These are phyloP conservation scores for Heliothis virescens DNA, from an alignment of 1,140 invertebrate genomes.

Conservation along the genomic window DNA sequence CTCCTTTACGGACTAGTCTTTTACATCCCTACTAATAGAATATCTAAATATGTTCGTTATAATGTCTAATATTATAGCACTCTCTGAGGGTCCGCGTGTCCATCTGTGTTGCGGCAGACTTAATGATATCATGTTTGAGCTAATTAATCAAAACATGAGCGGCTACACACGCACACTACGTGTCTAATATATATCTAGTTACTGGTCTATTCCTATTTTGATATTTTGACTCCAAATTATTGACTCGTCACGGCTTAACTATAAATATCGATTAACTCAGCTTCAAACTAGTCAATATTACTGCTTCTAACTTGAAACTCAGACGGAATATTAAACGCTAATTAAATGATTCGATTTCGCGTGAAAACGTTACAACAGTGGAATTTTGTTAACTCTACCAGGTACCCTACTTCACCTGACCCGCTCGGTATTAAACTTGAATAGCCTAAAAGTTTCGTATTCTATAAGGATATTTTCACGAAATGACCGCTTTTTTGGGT, in stretches of 20 bases:
- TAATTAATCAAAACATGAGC: slow-evolving; percentile 3
- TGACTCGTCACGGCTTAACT: background rate
- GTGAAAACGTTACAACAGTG: no score
- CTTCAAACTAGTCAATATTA: no score
- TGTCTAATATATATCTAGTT: background rate
- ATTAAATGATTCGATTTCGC: no score
- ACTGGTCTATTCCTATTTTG: background rate
- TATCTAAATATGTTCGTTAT: background rate
- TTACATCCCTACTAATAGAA: background rate
- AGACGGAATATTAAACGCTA: no score
- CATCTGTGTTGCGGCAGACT: background rate
- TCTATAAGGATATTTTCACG: no score
- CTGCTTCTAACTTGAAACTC: no score
- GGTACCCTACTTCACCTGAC: no score
- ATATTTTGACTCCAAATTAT: background rate
- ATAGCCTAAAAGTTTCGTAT: no score
- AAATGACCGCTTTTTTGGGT: no score
- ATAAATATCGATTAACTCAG: background rate
- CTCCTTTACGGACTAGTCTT: background rate
- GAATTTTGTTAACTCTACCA: no score
- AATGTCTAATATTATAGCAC: background rate
- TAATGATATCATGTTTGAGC: slow-evolving; percentile 1
- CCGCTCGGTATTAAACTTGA: no score
- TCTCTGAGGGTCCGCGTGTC: background rate
- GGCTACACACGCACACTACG: background rate